Percentiles rank a stretch among this genome's conserved stretches.
Conservation (phyloP, 2,888 invertebrate species). For the Yponomeuta cagnagella region DNA sequence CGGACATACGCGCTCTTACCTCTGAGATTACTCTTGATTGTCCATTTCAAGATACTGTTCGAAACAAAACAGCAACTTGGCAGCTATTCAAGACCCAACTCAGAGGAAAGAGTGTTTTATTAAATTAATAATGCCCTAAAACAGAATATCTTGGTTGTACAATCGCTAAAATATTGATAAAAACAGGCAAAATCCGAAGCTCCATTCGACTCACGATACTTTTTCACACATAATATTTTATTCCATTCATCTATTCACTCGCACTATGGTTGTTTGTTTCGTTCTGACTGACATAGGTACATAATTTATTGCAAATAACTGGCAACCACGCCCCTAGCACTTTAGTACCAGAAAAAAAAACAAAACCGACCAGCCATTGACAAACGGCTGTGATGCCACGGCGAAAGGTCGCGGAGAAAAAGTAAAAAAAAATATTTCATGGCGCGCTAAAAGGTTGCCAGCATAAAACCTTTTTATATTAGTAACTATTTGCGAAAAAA, state of each 20-base stretch:
- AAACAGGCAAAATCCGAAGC: not conserved
- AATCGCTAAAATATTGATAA: not conserved
- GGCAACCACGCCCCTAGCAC: conserved; percentile 45
- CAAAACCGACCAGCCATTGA: conserved; percentile 25
- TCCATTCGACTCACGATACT: not conserved
- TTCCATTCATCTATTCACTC: conserved; percentile 31
- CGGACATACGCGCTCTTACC: too few species aligned
- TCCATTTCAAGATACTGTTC: too few species aligned
- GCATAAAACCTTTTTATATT: not conserved
- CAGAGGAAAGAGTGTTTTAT: too few species aligned
- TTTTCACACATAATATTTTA: conserved; percentile 20
- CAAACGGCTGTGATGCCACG: conserved; percentile 10
- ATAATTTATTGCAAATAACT: conserved; percentile 50
- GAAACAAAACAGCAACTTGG: too few species aligned
- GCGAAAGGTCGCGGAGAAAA: not conserved
- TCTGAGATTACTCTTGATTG: too few species aligned
- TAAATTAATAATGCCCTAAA: too few species aligned
- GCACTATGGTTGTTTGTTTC: conserved; percentile 35
- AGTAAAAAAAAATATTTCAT: not conserved
- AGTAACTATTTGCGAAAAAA: not conserved
- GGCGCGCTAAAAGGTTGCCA: not conserved
- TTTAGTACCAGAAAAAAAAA: conserved; percentile 29
- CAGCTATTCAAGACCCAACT: too few species aligned
- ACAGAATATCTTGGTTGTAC: too few species aligned
- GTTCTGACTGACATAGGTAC: conserved; percentile 30